These are phyloP conservation scores for Chloebia gouldiae DNA, from an alignment of 2,113 vertebrate species.

Conservation along the genomic window DNA sequence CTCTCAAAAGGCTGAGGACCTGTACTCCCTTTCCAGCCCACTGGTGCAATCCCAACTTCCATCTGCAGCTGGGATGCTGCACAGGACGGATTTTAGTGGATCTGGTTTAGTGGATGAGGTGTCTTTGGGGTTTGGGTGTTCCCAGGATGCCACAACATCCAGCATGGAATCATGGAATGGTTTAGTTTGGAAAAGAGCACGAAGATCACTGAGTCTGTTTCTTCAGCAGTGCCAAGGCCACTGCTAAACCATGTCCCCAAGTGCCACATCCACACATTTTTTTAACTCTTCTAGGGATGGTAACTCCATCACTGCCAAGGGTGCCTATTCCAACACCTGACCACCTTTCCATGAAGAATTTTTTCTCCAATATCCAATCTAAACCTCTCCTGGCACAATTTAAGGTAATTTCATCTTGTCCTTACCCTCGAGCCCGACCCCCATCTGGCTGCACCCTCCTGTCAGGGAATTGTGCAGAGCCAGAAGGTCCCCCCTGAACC, in stretches of 20 bases:
- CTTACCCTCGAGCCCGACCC: fast-evolving
- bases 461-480: not conserved
- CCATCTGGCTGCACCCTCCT: not conserved
- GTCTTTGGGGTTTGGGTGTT: not conserved
- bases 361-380: not conserved
- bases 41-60: not conserved
- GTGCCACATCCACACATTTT: not conserved
- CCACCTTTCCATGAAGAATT: not conserved
- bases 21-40: not conserved
- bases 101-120: not conserved
- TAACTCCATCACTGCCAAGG: not conserved
- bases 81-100: not conserved
- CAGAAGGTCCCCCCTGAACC: not conserved
- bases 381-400: not conserved
- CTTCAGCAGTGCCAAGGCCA: not conserved
- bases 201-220: not conserved
- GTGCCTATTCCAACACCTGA: not conserved
- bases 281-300: not conserved
- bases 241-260: fast-evolving
- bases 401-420: not conserved
- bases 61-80: not conserved
- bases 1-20: not conserved
- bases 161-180: not conserved
- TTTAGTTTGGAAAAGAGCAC: not conserved
- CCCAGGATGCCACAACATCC: not conserved